Evolutionary conservation across 2,113 vertebrate species (phyloP).

Genomic region (Anolis sagrei): DNA sequence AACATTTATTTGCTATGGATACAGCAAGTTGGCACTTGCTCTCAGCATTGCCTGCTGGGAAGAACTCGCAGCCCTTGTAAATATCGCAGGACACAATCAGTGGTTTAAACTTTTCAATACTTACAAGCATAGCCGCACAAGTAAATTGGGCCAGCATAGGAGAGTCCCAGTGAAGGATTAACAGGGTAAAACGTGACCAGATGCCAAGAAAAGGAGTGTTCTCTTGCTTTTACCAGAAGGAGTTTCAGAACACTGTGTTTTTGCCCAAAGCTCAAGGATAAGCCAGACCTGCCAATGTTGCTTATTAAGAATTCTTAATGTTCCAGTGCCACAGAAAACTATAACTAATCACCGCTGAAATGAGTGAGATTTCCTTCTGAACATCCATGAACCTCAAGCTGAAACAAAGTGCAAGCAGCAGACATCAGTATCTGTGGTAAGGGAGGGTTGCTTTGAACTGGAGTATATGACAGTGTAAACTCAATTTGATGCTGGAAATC

Average conservation of each 20-base stretch:
- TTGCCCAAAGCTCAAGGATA: not conserved
- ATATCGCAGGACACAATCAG: not conserved
- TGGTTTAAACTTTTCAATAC: not conserved
- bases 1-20: slow-evolving; percentile 53
- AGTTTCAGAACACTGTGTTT: too few species aligned
- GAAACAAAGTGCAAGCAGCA: not conserved
- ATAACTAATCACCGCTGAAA: not conserved
- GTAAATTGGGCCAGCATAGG: not conserved
- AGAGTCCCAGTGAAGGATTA: not conserved
- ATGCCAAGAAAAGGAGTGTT: not conserved
- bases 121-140: not conserved
- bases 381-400: not conserved
- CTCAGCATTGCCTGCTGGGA: fast-evolving
- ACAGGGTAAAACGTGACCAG: not conserved
- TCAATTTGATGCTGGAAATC: too few species aligned
- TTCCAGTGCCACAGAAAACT: not conserved
- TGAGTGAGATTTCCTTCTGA: not conserved
- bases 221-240: not conserved
- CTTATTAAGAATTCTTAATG: not conserved
- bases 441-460: too few species aligned
- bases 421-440: not conserved
- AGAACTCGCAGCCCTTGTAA: not conserved
- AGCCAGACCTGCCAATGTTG: not conserved
- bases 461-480: too few species aligned
- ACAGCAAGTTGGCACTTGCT: not conserved